phyloP scores from a whole-genome alignment of 2,797 vertebrate genomes.

The Enteromius radiatus region DNA sequence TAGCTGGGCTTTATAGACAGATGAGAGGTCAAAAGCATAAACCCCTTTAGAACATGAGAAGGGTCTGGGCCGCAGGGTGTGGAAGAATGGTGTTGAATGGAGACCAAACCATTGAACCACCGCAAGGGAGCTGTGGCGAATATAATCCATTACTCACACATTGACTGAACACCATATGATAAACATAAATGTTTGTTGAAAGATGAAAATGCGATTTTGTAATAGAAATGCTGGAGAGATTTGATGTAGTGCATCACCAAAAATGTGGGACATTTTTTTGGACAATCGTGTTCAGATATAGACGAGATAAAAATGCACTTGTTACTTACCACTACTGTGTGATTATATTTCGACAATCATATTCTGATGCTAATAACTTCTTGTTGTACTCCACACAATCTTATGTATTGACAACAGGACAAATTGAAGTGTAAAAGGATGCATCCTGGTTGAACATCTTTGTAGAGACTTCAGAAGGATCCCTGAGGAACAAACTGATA shows the following conservation, averaged over 20 bases:
- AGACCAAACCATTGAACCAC: not conserved
- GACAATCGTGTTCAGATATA: not conserved
- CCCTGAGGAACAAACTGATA: not conserved
- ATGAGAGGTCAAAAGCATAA: constrained; percentile 13
- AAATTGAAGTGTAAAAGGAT: not conserved
- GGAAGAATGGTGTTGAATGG: constrained; percentile 13
- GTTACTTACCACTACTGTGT: not conserved
- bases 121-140: constrained; percentile 3
- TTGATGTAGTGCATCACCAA: not conserved
- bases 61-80: not conserved
- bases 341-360: not conserved
- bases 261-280: not conserved
- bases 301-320: not conserved
- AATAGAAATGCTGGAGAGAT: not conserved
- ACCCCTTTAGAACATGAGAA: constrained; percentile 1
- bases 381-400: not conserved
- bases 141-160: constrained; percentile 1
- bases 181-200: not conserved
- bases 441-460: not conserved
- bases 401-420: not conserved
- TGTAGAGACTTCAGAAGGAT: not conserved
- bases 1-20: constrained; percentile 4
- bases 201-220: not conserved
- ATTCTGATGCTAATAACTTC: no score
- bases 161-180: not conserved